These are phyloP conservation scores for Augochlorella aurata DNA, from an alignment of 2,888 invertebrate genomes.

Conservation along the genomic window DNA sequence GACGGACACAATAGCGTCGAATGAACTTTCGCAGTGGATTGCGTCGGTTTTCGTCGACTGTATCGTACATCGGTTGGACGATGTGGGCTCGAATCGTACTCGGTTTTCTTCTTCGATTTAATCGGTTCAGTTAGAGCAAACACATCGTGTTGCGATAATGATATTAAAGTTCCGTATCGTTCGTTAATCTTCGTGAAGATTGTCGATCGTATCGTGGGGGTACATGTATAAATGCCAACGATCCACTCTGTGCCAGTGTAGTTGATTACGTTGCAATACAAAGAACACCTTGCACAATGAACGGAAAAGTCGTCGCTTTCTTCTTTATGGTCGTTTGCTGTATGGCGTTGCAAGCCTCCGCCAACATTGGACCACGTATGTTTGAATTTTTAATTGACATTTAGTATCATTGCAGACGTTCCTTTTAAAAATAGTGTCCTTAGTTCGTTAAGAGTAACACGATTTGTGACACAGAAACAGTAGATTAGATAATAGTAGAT, in stretches of 20 bases:
- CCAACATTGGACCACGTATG: constrained; percentile 21
- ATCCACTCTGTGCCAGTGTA: background rate
- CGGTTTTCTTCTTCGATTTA: too few relatives aligned
- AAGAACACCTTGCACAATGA: constrained; percentile 22
- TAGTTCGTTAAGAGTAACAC: too few relatives aligned
- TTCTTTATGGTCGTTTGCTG: constrained; percentile 27
- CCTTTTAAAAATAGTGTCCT: too few relatives aligned
- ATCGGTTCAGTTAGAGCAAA: background rate
- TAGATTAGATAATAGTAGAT: too few relatives aligned
- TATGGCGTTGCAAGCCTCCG: background rate
- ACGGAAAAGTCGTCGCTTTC: constrained; percentile 28
- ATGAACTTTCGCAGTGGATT: too few relatives aligned
- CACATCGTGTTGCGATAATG: constrained; percentile 11
- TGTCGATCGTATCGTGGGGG: constrained; percentile 8
- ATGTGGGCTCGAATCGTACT: too few relatives aligned
- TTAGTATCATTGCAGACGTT: too few relatives aligned
- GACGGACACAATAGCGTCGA: too few relatives aligned
- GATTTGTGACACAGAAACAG: too few relatives aligned
- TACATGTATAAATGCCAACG: constrained; percentile 21
- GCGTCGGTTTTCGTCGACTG: too few relatives aligned
- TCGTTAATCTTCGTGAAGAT: background rate
- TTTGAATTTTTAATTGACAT: background rate
- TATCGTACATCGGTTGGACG: too few relatives aligned
- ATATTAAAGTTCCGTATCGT: too few relatives aligned
- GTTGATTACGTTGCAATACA: constrained; percentile 11